Percentiles rank a stretch among this genome's conserved stretches.
phyloP scores from a whole-genome alignment of 2,113 vertebrate genomes.

The Gadus chalcogrammus region DNA sequence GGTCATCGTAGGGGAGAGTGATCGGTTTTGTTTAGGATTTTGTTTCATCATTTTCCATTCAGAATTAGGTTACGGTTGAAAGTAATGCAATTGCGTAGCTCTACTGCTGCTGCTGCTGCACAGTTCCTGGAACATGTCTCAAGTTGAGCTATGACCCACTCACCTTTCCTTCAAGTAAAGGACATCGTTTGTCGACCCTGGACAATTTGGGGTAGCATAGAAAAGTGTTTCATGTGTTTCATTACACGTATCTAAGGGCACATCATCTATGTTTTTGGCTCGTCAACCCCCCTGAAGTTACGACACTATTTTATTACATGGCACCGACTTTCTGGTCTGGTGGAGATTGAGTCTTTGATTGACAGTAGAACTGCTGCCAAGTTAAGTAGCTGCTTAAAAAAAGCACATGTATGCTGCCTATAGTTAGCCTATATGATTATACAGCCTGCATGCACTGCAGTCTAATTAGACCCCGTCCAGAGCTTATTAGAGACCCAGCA shows the following conservation, averaged over 20 bases:
- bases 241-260: too few species aligned
- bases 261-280: too few species aligned
- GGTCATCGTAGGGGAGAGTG: background rate
- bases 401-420: conserved; percentile 16
- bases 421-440: conserved; percentile 47
- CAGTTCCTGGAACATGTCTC: background rate
- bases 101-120: background rate
- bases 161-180: background rate
- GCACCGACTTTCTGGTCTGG: too few species aligned
- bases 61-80: background rate
- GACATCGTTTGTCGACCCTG: background rate
- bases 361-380: background rate
- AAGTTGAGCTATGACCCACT: background rate
- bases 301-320: too few species aligned
- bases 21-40: background rate
- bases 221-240: background rate
- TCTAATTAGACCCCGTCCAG: conserved; percentile 41
- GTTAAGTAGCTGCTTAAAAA: background rate
- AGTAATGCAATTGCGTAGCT: background rate
- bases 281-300: too few species aligned
- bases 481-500: conserved; percentile 49
- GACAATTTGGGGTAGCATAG: background rate
- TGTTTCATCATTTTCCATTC: background rate
- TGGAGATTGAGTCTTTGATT: background rate
- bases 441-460: conserved; percentile 23